Conservation (phyloP, 2,113 vertebrate genomes). For the Cettia cetti region DNA sequence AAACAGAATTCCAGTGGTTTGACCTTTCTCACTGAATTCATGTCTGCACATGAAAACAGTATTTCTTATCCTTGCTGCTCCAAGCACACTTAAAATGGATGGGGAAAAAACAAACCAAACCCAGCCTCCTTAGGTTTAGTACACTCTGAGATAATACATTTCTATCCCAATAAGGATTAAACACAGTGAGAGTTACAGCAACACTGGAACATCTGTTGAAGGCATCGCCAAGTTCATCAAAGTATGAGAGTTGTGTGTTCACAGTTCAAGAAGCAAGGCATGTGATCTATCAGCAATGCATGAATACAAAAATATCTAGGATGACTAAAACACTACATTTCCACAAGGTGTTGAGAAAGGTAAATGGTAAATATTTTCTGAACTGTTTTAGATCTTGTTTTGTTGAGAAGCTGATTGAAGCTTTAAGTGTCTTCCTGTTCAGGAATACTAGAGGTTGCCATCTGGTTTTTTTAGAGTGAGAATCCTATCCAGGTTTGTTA, state of each 20-base stretch:
- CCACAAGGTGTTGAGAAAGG: not conserved
- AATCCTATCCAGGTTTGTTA: not conserved
- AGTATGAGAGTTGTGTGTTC: not conserved
- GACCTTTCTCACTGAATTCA: constrained; percentile 45
- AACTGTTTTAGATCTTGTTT: not conserved
- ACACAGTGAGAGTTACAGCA: not conserved
- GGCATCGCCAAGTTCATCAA: not conserved
- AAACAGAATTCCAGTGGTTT: constrained; percentile 48
- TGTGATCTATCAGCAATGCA: not conserved
- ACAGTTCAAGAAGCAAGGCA: not conserved
- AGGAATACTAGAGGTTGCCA: not conserved
- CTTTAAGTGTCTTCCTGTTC: not conserved
- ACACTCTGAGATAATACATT: not conserved
- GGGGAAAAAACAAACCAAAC: not conserved
- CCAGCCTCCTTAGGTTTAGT: not conserved
- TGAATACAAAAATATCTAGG: not conserved
- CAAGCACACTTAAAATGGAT: not conserved
- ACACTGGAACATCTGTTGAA: not conserved
- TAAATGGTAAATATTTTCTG: not conserved
- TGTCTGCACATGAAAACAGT: constrained; percentile 15
- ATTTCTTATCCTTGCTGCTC: constrained; percentile 23
- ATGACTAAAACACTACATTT: not conserved
- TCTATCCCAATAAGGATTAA: not conserved
- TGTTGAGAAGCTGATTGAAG: not conserved
- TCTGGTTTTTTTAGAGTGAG: not conserved